phyloP scores from a whole-genome alignment of 1,140 invertebrate genomes.

The Hylaeus volcanicus region DNA sequence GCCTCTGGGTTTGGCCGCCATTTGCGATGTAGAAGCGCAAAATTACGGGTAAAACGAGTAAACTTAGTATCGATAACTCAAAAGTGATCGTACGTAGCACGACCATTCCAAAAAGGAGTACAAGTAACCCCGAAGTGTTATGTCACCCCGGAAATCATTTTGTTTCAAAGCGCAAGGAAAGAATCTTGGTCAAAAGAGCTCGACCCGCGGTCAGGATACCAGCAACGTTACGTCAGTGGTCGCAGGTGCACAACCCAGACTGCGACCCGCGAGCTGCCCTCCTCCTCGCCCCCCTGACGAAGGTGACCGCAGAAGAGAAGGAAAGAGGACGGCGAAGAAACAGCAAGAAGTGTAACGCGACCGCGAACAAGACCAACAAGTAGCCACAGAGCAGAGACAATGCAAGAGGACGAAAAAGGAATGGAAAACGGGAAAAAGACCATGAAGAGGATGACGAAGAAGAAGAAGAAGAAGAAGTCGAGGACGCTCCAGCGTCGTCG shows the following conservation, averaged over 20 bases:
- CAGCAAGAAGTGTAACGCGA: conserved; percentile 34
- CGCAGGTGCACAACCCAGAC: conserved; percentile 64
- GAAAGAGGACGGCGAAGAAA: conserved; percentile 37
- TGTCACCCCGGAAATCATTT: no score
- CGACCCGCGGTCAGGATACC: conserved; percentile 33
- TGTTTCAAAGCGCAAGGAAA: no score
- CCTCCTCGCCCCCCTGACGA: neutral
- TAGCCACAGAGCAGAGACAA: neutral
- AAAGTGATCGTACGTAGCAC: no score
- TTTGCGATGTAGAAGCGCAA: no score
- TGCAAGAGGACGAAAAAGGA: conserved; percentile 27
- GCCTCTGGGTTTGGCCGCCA: no score
- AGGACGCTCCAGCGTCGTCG: conserved; percentile 6
- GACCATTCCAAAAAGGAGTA: no score
- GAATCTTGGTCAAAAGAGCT: neutral
- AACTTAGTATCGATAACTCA: no score
- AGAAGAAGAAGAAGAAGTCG: conserved; percentile 19
- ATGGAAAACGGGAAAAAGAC: neutral
- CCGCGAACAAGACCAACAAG: conserved; percentile 1
- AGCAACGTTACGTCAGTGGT: conserved; percentile 65
- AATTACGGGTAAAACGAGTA: no score
- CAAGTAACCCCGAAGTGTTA: no score
- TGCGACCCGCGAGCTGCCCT: conserved; percentile 60
- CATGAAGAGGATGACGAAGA: neutral
- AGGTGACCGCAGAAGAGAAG: neutral